Percentiles rank a stretch among this genome's conserved stretches.
Conservation (phyloP, 2,113 vertebrate species). For the Stigmatopora argus region DNA sequence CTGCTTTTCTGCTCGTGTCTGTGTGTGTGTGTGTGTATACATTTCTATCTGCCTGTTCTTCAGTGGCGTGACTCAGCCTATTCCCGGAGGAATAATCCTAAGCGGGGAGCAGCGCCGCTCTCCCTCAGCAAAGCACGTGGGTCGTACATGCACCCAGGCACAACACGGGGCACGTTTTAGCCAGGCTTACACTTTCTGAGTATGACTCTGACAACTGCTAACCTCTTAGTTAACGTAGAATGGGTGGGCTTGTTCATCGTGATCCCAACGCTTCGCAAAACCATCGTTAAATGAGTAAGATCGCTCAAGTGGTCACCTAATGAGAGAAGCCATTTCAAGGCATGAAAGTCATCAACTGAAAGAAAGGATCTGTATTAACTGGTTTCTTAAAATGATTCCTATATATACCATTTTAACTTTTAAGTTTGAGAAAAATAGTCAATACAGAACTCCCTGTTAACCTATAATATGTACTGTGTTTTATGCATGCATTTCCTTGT, state of each 20-base stretch:
- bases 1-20: slow-evolving; percentile 5
- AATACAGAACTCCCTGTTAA: background rate
- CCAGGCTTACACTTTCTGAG: slow-evolving; percentile 45
- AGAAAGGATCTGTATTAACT: no score
- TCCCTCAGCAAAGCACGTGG: slow-evolving; percentile 46
- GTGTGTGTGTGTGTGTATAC: background rate
- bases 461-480: background rate
- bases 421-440: no score
- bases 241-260: background rate
- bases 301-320: background rate
- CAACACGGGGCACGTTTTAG: slow-evolving; percentile 50
- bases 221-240: slow-evolving; percentile 23
- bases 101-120: slow-evolving; percentile 45
- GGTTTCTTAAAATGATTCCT: no score
- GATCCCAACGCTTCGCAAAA: background rate
- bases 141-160: slow-evolving; percentile 39
- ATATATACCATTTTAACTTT: no score
- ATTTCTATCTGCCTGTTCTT: slow-evolving; percentile 25
- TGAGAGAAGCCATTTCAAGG: background rate
- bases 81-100: slow-evolving; percentile 61
- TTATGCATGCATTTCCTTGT: background rate
- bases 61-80: slow-evolving; percentile 61
- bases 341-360: background rate
- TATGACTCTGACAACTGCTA: background rate
- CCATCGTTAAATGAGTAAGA: background rate